These are phyloP conservation scores for Solenopsis fugax DNA, from an alignment of 1,140 invertebrate genomes.

Conservation along the genomic window DNA sequence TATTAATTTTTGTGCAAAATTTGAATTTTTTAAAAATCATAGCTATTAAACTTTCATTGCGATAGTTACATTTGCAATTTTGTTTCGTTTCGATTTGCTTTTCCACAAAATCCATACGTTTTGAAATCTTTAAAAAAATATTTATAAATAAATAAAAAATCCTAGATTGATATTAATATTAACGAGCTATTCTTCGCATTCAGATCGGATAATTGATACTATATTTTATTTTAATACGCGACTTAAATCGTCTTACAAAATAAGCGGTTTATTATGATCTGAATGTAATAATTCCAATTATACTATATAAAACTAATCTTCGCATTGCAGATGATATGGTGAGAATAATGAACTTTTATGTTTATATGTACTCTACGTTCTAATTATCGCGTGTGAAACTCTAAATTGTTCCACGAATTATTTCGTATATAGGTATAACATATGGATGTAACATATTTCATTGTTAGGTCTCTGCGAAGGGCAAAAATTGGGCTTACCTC, in stretches of 20 bases:
- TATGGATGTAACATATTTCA: not conserved
- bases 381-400: not conserved
- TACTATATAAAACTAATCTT: too few relatives aligned
- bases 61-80: not conserved
- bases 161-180: not conserved
- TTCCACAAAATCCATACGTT: not conserved
- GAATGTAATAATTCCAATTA: not conserved
- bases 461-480: not conserved
- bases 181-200: not conserved
- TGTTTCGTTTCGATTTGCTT: not conserved
- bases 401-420: not conserved
- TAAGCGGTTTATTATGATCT: slow-evolving; percentile 4
- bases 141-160: too few relatives aligned
- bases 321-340: not conserved
- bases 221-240: not conserved
- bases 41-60: not conserved
- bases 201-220: not conserved
- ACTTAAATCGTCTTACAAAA: not conserved
- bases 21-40: not conserved
- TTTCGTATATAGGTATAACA: not conserved
- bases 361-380: too few relatives aligned
- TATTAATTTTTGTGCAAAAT: not conserved
- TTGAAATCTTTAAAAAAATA: too few relatives aligned
- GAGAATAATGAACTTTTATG: not conserved
- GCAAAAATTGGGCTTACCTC: not conserved